Evolutionary conservation across 2,113 vertebrate genomes (phyloP).

Genomic region (Tamias sibiricus): DNA sequence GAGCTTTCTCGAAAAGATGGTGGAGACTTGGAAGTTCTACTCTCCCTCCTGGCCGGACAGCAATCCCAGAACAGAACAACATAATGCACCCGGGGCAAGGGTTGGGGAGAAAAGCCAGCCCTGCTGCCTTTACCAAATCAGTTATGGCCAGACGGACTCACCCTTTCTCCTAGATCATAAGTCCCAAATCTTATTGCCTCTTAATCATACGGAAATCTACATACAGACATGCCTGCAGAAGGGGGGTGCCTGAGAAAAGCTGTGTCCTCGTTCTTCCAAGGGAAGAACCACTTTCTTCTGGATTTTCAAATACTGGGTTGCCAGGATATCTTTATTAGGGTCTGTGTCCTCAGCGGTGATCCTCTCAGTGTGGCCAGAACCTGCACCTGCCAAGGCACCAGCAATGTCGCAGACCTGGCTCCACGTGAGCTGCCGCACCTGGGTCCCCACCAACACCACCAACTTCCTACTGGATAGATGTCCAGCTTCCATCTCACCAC

Average conservation of each 20-base stretch:
- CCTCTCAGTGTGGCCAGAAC: fast-evolving
- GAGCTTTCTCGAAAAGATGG: background rate
- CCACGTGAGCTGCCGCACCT: fast-evolving
- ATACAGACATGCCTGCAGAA: constrained; percentile 7
- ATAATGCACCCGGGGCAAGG: background rate
- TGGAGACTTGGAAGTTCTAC: background rate
- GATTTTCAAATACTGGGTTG: background rate
- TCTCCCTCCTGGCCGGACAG: background rate
- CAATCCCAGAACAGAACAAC: background rate
- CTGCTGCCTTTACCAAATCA: constrained; percentile 38
- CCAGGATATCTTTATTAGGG: background rate
- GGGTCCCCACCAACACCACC: no score
- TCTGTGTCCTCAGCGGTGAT: background rate
- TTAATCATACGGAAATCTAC: constrained; percentile 40
- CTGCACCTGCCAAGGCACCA: background rate
- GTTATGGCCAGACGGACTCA: constrained; percentile 38
- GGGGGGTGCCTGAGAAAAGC: background rate
- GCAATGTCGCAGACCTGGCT: background rate
- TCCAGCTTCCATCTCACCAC: fast-evolving
- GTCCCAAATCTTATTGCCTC: background rate
- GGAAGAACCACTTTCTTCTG: background rate
- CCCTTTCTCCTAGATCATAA: background rate
- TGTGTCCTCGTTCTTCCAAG: background rate
- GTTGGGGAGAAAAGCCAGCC: background rate
- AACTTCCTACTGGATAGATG: no score